Base-by-base conservation (phyloP, 2,888 invertebrate genomes). In the Aporophyla nigra region DNA sequence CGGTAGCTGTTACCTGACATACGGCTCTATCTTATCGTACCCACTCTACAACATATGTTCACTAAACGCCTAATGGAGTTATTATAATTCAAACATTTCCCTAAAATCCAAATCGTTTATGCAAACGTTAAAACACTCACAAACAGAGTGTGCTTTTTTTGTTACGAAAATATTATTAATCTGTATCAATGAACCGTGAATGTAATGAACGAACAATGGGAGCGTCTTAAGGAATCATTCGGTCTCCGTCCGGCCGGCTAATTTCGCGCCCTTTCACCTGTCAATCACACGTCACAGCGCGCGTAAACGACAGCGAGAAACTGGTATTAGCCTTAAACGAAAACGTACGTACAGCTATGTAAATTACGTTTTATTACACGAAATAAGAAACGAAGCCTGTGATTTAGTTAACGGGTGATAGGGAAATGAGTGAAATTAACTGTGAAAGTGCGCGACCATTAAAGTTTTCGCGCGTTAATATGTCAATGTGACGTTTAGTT, bases 21-120 rank as follows among this genome's bases (percentile, higher is more conserved):
- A 96, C 94, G 95, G 95, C 92, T 95, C 94, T 96, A 96, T 96
- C 96, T 96, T 96, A 96, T 96, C 96, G 86, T 93, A 93, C 86
- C 93, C 95, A 96, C 96, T 96, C 93, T 91, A 92, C 92, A 93
- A 93, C 96, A 96, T 96, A 96, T 96, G 96, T 93, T 87, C 94
- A 91, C 92, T 89, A 82, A 83, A 90, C 92, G 93, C 92, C 90
- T 96, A 96, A 96, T 96, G 96, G 95, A 95, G 89, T 91, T 91
- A 92, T 93, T 90, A 92, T 93, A 93, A 94, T 93, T 93, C 93
- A 95, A 96, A 95, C 95, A 93, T 95, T 94, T 93, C 93, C 88
- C 93, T 93, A 93, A 96, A 95, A 94, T 91, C 91, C 89, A 88
- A 91, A 91, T 90, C 90, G 90, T 92, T 93, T 91, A 90, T 93